Evolutionary conservation across 2,797 vertebrate species (phyloP), one percentile per base, ranked within the genome.

Genomic region (Molossus molossus): DNA sequence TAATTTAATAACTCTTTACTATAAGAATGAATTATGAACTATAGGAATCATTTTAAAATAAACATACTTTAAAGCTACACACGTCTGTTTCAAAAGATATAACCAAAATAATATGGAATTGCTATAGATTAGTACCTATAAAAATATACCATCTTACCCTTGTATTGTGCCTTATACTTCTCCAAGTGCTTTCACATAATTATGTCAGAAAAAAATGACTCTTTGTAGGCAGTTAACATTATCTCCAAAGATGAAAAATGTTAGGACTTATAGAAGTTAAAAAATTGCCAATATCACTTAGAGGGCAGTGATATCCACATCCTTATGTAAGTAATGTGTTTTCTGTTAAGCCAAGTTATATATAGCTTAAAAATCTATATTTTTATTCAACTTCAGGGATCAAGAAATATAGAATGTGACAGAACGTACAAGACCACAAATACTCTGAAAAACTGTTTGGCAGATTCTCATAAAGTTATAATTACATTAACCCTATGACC

Each of bases 121-220:
- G 29, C 17, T 94, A 89, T 3, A 50, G 62, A 79, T 77, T 18
- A 90, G 14, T 84, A 65, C 9, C 84, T 82, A 82, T 17, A 69
- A 65, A 94, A 83, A 93, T 25, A 94, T 33, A 60, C 23, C 25
- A 69, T 48, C 27, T 85, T 87, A 62, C 7, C 50, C 40, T 73
- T 70, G 33, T 21, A 50, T 27, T 72, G 33, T 18, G 1, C 21
- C 33, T 93, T 69, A 23, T 48, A 57, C 55, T 91, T 95, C 95
- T 83, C 70, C 92, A 95, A 97, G 27, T 72, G 55, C 60, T 94
- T 86, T 87, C 48, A 95, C 21, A 85, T 84, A 87, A 87, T 92
- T 81, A 83, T 37, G 21, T 33, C 25, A 84, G 45, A 80, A 92
- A 76, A 77, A 64, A 94, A 82, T 62, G 29, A 64, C 33, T 93